Evolutionary conservation across 2,113 vertebrate species (phyloP), one percentile per base, ranked within the genome.

Genomic region (Guaruba guarouba): DNA sequence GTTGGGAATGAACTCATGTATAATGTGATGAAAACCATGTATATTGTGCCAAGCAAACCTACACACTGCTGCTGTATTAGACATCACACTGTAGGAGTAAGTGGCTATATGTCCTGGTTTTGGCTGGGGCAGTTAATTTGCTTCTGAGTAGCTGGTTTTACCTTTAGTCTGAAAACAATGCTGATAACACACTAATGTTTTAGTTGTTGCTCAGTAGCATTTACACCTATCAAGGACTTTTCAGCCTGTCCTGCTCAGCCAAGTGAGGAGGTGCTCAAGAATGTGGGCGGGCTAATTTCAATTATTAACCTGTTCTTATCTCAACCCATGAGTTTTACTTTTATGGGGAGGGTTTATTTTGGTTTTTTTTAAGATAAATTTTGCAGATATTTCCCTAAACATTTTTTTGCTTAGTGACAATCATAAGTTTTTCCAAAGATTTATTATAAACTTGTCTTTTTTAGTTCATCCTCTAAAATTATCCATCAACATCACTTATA

Each of bases 31-130:
- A 88, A 82, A 54, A 52, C 15, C 6, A 3, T 39, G 14, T 68
- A 17, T 54, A 46, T 48, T 46, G 18, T 46, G 25, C 39, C 61
- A 70, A 24, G 33, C 41, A 66, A 20, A 41, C 4, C 15, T 6
- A 39, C 0, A 1, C 33, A 17, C 15, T 68, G 19, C 20, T 2
- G 0, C 9, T 75, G 10, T 49, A 17, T 39, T 12, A 62, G 33
- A 51, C 46, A 62, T 7, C 28, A 13, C 1, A 1, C 29, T 52
- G 22, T 7, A 66, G 7, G 11, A 27, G 11, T 43, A 25, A n/a
- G 37, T 64, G 77, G 14, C 41, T 59, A n/a, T 22, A 59, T n/a
- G 33, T 59, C 13, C 33, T 59, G 55, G 8, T n/a, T n/a, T 59
- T 23, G 55, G 20, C 13, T 59, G 33, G 20, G 20, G n/a, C 14